phyloP scores from a whole-genome alignment of 2,888 invertebrate genomes.

The Tipula helvola region DNA sequence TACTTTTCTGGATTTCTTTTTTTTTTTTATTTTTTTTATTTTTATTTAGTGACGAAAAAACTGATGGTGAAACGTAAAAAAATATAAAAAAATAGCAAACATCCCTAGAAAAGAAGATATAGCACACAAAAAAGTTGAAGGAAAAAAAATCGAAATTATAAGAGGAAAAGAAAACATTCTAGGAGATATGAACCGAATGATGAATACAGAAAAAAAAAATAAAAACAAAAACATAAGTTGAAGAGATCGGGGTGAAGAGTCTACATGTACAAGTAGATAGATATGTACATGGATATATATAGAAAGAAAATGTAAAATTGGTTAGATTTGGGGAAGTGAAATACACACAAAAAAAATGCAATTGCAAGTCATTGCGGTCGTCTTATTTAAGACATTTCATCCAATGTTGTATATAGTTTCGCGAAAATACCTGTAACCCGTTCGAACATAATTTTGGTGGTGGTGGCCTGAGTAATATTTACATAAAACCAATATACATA shows the following conservation, averaged over 20 bases:
- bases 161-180: conserved; percentile 6
- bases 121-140: conserved; percentile 6
- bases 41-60: conserved; percentile 9
- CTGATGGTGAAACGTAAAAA: background rate
- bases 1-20: background rate
- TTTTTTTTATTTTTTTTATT: conserved; percentile 6
- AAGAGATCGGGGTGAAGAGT: conserved; percentile 4
- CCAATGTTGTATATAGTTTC: background rate
- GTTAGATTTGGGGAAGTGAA: conserved; percentile 4
- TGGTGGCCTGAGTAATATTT: background rate
- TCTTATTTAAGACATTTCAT: background rate
- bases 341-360: background rate
- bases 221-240: background rate
- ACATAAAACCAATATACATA: background rate
- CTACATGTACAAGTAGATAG: background rate
- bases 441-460: background rate
- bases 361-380: background rate
- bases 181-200: conserved; percentile 8
- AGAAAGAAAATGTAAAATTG: background rate
- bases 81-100: background rate
- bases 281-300: too few species aligned
- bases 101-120: background rate
- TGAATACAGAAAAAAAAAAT: conserved; percentile 6
- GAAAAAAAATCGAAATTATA: conserved; percentile 4
- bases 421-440: background rate